These are phyloP conservation scores for Sternotherus odoratus DNA, from an alignment of 2,797 vertebrate genomes.

Conservation along the genomic window DNA sequence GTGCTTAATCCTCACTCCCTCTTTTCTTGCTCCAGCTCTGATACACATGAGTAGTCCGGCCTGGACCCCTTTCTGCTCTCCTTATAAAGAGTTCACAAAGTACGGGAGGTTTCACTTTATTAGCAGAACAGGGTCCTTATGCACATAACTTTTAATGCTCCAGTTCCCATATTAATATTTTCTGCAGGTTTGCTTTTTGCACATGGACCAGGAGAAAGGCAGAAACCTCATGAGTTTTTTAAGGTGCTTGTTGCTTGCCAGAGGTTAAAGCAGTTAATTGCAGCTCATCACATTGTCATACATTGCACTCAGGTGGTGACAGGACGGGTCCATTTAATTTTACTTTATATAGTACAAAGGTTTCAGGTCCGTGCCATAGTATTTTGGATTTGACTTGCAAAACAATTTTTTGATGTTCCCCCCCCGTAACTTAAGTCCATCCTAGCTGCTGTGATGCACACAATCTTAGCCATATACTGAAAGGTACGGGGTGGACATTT, in stretches of 20 bases:
- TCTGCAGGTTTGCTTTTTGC: neutral
- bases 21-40: neutral
- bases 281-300: neutral
- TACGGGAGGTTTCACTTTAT: slow-evolving; percentile 26
- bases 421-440: rapidly evolving
- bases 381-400: neutral
- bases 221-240: neutral
- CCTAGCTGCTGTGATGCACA: rapidly evolving
- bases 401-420: neutral
- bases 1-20: neutral
- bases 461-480: rapidly evolving
- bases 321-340: neutral
- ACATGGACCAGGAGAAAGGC: neutral
- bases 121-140: neutral
- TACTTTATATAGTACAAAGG: neutral
- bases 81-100: slow-evolving; percentile 2
- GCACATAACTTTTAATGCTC: neutral
- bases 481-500: neutral
- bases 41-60: neutral
- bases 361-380: neutral
- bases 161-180: neutral
- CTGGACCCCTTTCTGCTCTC: neutral
- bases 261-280: slow-evolving; percentile 14
- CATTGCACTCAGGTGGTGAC: neutral
- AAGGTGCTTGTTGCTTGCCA: neutral